These are phyloP conservation scores for Ellobium chinense DNA, from an alignment of 2,888 invertebrate genomes.

Conservation along the genomic window DNA sequence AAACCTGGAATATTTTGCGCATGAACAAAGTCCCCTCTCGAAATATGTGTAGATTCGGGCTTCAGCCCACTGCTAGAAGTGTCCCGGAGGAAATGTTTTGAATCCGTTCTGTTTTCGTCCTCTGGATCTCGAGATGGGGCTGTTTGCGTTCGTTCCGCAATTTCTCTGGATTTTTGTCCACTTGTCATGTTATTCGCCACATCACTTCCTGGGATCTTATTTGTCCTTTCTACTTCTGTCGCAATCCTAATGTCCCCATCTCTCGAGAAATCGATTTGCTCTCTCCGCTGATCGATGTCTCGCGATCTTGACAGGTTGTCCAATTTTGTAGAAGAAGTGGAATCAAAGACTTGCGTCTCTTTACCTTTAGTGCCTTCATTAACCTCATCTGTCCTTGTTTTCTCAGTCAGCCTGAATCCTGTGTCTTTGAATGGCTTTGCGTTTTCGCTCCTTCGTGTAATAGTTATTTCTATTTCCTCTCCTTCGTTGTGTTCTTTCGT, in stretches of 20 bases:
- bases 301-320: neutral
- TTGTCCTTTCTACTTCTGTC: neutral
- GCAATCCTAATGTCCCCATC: neutral
- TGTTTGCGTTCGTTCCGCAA: neutral
- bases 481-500: neutral
- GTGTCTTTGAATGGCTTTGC: neutral
- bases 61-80: too few species aligned
- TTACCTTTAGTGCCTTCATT: neutral
- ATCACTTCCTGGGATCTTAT: neutral
- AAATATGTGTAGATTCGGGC: too few species aligned
- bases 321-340: neutral
- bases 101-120: neutral
- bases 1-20: neutral
- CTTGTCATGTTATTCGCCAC: neutral
- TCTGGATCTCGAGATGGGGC: neutral
- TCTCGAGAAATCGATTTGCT: neutral
- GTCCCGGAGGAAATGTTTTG: too few species aligned
- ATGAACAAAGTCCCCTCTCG: too few species aligned
- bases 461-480: neutral
- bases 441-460: neutral
- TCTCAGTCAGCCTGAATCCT: neutral
- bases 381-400: neutral
- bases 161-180: neutral
- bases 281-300: conserved; percentile 20
- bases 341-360: neutral